Evolutionary conservation across 2,797 vertebrate species (phyloP), one percentile per base, ranked within the genome.

Genomic region (Malurus leucopterus): DNA sequence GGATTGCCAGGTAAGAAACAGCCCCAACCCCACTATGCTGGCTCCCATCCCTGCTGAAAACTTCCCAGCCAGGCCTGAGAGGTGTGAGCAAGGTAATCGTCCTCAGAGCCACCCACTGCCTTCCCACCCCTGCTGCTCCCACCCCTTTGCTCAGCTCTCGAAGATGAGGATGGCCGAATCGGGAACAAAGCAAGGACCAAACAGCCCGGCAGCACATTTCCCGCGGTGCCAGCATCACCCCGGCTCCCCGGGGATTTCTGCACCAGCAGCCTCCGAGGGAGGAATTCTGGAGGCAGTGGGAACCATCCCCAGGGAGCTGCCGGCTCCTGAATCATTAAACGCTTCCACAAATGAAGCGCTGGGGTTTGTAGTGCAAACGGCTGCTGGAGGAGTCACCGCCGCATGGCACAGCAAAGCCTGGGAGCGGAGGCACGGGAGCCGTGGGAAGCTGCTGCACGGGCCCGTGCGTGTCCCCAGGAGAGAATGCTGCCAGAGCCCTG

Each of bases 241-340:
- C 2, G 0, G 67, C 61, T 87, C 86, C 76, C 81, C 1, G 14
- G 76, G 93, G 92, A 86, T 63, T 75, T 87, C 84, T 92, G 73
- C 50, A 16, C 84, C 43, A 72, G 82, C 79, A 92, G 79, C 63
- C 75, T 74, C 82, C 0, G 46, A 80, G 70, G 73, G 84, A 90
- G 84, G 90, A 82, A 86, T 91, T 79, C 81, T 89, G 71, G 78
- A 92, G 78, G 93, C 86, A 89, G 90, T 32, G 82, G 67, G 57
- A 92, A 23, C 51, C 13, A 0, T 88, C 87, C 84, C 89, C 4
- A 1, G 88, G 94, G 88, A 94, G 70, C 92, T 92, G 89, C 87
- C 1, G 57, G 70, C 70, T 94, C 74, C 88, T 65, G 73, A 88
- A 78, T 89, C 90, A 94, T 91, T 91, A 88, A 95, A 89, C 17